Evolutionary conservation across 2,888 invertebrate genomes (phyloP).

Genomic region (Enoplolaimus lenunculus): DNA sequence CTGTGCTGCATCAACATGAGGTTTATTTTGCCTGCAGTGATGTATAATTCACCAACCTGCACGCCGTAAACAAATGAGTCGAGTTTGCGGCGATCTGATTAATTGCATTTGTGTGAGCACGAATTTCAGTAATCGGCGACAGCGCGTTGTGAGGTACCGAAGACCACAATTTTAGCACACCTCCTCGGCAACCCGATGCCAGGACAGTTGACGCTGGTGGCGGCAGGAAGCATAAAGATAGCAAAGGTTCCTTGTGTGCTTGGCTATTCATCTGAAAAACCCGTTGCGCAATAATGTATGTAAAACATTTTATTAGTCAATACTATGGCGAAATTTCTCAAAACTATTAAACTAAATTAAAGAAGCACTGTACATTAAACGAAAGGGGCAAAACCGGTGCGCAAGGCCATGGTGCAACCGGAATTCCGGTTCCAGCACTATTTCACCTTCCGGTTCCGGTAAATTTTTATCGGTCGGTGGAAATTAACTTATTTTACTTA

Average conservation of each 20-base stretch:
- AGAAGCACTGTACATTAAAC: not conserved
- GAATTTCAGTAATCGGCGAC: constrained; percentile 52
- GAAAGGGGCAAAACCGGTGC: not conserved
- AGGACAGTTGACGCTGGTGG: constrained; percentile 48
- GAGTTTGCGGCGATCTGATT: constrained; percentile 55
- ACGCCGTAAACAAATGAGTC: constrained; percentile 58
- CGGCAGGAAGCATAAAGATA: constrained; percentile 54
- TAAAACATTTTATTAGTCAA: too few species aligned
- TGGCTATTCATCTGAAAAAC: constrained; percentile 50
- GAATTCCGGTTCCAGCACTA: too few species aligned
- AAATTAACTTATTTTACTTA: too few species aligned
- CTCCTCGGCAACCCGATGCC: constrained; percentile 61
- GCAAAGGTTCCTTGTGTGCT: constrained; percentile 75
- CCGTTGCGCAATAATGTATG: too few species aligned
- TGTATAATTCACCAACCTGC: too few species aligned
- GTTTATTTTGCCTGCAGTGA: too few species aligned
- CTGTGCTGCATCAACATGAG: too few species aligned
- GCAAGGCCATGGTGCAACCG: too few species aligned
- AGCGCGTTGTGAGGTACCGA: constrained; percentile 56
- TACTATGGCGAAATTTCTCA: too few species aligned
- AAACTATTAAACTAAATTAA: constrained; percentile 30
- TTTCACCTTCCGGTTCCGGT: too few species aligned
- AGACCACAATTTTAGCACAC: constrained; percentile 60
- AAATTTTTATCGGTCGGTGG: too few species aligned
- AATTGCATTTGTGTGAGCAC: constrained; percentile 54